Conservation (phyloP, 2,888 invertebrate genomes). For the Oegoconia quadripuncta region DNA sequence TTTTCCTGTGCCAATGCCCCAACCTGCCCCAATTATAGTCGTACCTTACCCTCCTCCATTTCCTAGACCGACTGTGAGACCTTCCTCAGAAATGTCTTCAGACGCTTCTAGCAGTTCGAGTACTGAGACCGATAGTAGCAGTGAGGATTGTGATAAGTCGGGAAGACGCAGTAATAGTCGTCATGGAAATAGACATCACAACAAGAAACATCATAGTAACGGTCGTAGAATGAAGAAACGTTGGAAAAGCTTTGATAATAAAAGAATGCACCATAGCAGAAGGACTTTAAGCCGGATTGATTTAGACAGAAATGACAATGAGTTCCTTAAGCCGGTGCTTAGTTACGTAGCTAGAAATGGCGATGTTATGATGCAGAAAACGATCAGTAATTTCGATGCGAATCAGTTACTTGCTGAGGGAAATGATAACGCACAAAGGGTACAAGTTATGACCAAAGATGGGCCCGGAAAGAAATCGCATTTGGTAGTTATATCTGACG, state of each 20-base stretch:
- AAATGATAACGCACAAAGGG: neutral
- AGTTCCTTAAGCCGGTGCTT: constrained; percentile 30
- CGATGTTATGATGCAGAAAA: constrained; percentile 20
- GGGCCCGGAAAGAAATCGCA: neutral
- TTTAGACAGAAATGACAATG: constrained; percentile 16
- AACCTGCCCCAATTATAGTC: constrained; percentile 23
- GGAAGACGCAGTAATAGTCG: too few species aligned
- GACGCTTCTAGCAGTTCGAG: neutral
- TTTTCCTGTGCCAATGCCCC: constrained; percentile 19
- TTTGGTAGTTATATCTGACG: constrained; percentile 1
- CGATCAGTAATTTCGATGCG: constrained; percentile 1
- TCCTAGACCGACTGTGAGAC: constrained; percentile 1
- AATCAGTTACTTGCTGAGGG: constrained; percentile 1
- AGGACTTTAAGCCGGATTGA: neutral
- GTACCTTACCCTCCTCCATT: constrained; percentile 21
- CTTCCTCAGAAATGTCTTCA: neutral
- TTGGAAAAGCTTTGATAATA: neutral
- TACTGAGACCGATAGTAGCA: constrained; percentile 5
- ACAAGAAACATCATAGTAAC: too few species aligned
- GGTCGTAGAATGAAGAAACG: too few species aligned
- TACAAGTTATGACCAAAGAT: neutral
- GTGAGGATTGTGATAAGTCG: neutral
- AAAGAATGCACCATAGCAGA: neutral
- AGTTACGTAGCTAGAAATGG: constrained; percentile 30
- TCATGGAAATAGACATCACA: too few species aligned